phyloP scores from a whole-genome alignment of 2,113 vertebrate species.

The Dunckerocampus dactyliophorus region DNA sequence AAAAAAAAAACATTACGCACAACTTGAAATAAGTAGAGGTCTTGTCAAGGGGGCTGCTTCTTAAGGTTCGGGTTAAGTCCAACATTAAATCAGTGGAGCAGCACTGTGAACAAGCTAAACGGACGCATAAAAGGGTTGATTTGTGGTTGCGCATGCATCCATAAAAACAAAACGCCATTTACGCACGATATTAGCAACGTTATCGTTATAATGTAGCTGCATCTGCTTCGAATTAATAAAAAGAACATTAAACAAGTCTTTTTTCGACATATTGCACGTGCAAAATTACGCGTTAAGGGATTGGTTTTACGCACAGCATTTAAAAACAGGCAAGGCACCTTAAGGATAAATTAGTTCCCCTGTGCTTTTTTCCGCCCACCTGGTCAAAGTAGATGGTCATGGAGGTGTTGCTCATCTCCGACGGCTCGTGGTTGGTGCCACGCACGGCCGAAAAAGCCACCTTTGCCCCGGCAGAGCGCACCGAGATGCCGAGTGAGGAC shows the following conservation, averaged over 20 bases:
- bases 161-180: slow-evolving; percentile 14
- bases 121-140: neutral
- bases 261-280: too few species aligned
- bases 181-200: slow-evolving; percentile 14
- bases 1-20: too few species aligned
- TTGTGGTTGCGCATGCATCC: neutral
- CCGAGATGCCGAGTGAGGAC: slow-evolving; percentile 94
- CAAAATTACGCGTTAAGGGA: neutral
- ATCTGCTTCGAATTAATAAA: neutral
- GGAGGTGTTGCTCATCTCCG: slow-evolving; percentile 97
- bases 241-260: neutral
- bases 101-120: neutral
- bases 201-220: neutral
- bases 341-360: neutral
- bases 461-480: slow-evolving; percentile 93
- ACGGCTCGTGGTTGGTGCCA: slow-evolving; percentile 93
- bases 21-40: too few species aligned
- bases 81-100: neutral
- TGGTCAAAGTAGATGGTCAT: slow-evolving; percentile 99
- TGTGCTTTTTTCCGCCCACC: slow-evolving; percentile 67
- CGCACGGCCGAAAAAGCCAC: slow-evolving; percentile 95
- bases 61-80: neutral
- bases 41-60: too few species aligned
- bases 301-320: slow-evolving; percentile 15
- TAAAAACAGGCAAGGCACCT: too few species aligned